These are phyloP conservation scores for Callinectes sapidus DNA, from an alignment of 2,888 invertebrate genomes.

Conservation along the genomic window DNA sequence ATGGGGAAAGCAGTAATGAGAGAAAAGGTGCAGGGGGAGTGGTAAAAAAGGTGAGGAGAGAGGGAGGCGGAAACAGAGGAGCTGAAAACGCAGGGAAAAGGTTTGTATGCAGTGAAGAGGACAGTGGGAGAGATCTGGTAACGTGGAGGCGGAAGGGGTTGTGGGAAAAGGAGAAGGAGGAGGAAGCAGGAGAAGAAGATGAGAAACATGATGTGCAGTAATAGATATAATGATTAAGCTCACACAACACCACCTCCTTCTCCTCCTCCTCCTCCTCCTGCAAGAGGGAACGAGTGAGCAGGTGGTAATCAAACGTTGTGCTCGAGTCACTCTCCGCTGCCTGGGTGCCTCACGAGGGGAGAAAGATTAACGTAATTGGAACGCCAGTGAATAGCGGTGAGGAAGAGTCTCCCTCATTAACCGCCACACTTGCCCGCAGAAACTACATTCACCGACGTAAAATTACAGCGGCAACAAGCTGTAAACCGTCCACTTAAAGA, in stretches of 20 bases:
- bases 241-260: not conserved
- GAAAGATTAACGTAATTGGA: constrained; percentile 52
- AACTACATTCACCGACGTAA: constrained; percentile 10
- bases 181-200: not conserved
- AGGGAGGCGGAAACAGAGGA: not conserved
- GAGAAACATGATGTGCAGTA: not conserved
- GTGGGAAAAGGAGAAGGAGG: not conserved
- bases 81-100: not conserved
- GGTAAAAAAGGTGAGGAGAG: not conserved
- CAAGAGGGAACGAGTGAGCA: not conserved
- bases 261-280: not conserved
- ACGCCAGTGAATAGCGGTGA: constrained; percentile 43
- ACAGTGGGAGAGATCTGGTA: not conserved
- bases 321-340: not conserved
- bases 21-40: not conserved
- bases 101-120: not conserved
- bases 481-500: constrained; percentile 34
- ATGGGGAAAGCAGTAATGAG: not conserved
- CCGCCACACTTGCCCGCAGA: not conserved
- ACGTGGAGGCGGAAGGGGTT: not conserved
- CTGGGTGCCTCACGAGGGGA: not conserved
- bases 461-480: constrained; percentile 40
- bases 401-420: constrained; percentile 46
- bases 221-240: not conserved
- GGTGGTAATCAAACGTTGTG: constrained; percentile 37